Evolutionary conservation across 1,140 invertebrate genomes (phyloP), one percentile per base, ranked within the genome.

Genomic region (Panulirus ornatus): DNA sequence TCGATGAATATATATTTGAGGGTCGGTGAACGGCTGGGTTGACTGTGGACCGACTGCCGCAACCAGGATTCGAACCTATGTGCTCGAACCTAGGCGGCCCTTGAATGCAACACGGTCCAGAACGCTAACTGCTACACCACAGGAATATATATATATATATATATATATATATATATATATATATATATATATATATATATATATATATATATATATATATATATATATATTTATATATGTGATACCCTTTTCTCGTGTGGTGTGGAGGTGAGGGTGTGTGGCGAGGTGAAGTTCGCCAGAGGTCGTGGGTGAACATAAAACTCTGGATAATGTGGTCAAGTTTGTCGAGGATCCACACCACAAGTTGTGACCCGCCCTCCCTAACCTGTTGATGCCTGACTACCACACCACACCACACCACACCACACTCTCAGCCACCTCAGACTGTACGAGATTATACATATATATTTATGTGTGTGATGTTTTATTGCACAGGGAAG

Each of bases 321-420:
- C 40, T 0, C 71, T 38, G 36, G 36, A 27, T 75, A 38, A 75
- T 75, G 40, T 42, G 19, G 36, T 2, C 2, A 16, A 19, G 36
- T n/a, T 75, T 44, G 36, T 75, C 8, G 40, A 44, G 36, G 3
- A 2, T 75, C 40, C 71, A 58, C 36, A 38, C 71, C 36, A 40
- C 22, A n/a, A 38, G 22, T 36, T 44, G 58, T 30, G 58, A 66
- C 30, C 58, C 11, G 27, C 58, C 58, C n/a, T 2, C 2, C 58
- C 58, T 27, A n/a, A 66, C 58, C 58, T 66, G 58, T 66, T 66
- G 58, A n/a, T 66, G 1, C 58, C 58, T 66, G n/a, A n/a, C n/a
- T n/a, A n/a, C n/a, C n/a, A n/a, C n/a, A n/a, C n/a, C n/a, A n/a
- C n/a, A n/a, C n/a, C n/a, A n/a, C n/a, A n/a, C n/a, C n/a, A n/a